Evolutionary conservation across 1,140 invertebrate species (phyloP).

Genomic region (Centruroides vittatus): DNA sequence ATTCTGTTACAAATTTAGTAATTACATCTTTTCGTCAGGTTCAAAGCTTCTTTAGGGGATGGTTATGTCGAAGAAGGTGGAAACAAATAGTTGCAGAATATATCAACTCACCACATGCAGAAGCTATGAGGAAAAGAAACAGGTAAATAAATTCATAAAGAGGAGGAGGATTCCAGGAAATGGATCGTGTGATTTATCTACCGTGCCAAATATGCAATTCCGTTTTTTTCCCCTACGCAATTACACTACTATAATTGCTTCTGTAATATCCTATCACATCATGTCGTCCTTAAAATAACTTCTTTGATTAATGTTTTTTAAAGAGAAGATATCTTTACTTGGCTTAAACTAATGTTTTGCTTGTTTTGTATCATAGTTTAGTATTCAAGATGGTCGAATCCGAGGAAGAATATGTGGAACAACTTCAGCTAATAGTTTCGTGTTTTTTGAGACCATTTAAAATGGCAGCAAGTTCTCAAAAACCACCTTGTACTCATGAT

Average conservation of each 20-base stretch:
- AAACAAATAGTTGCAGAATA: slow-evolving; percentile 92
- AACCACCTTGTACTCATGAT: slow-evolving; percentile 82
- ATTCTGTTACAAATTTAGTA: too few relatives aligned
- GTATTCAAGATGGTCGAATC: slow-evolving; percentile 86
- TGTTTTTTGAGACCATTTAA: slow-evolving; percentile 82
- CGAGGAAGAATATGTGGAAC: slow-evolving; percentile 81
- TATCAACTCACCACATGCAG: slow-evolving; percentile 85
- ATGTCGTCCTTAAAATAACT: too few relatives aligned
- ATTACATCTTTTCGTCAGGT: slow-evolving; percentile 30
- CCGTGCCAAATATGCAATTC: not conserved
- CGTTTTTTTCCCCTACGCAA: not conserved
- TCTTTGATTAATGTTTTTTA: too few relatives aligned
- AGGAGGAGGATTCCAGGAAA: not conserved
- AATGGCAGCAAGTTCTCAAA: slow-evolving; percentile 82
- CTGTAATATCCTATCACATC: too few relatives aligned
- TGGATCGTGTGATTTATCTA: not conserved
- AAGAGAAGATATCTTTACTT: too few relatives aligned
- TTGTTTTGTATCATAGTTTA: slow-evolving; percentile 39
- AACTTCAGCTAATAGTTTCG: slow-evolving; percentile 79
- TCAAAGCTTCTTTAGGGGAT: slow-evolving; percentile 85
- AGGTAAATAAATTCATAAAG: slow-evolving; percentile 33
- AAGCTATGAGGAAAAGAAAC: slow-evolving; percentile 86
- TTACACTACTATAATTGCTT: too few relatives aligned
- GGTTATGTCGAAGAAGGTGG: slow-evolving; percentile 84
- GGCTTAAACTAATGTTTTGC: not conserved